Evolutionary conservation across 2,888 invertebrate genomes (phyloP).

Genomic region (Agriopis marginaria): DNA sequence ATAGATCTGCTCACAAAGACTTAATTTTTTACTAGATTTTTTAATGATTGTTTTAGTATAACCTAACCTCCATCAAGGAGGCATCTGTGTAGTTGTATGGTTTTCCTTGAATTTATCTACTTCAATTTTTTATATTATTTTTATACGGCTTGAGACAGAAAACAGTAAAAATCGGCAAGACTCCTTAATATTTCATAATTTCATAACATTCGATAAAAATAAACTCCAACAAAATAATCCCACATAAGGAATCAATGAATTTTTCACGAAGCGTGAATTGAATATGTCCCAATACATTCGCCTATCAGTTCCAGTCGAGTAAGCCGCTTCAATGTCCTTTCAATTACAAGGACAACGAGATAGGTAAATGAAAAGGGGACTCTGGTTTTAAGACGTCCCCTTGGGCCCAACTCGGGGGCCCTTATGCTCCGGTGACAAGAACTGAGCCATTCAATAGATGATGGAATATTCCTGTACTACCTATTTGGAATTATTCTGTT

Average conservation of each 20-base stretch:
- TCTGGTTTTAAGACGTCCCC: slow-evolving; percentile 72
- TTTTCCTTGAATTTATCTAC: no score
- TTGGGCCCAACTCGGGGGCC: slow-evolving; percentile 63
- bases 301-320: slow-evolving; percentile 76
- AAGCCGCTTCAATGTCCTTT: slow-evolving; percentile 75
- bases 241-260: slow-evolving; percentile 36
- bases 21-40: no score
- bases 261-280: slow-evolving; percentile 45
- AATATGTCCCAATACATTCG: slow-evolving; percentile 64
- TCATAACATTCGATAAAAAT: slow-evolving; percentile 41
- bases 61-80: no score
- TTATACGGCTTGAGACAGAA: no score
- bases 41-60: no score
- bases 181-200: slow-evolving; percentile 8
- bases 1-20: no score
- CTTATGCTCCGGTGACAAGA: slow-evolving; percentile 69
- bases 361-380: slow-evolving; percentile 76
- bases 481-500: slow-evolving; percentile 72
- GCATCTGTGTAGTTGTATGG: no score
- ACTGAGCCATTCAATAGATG: slow-evolving; percentile 70
- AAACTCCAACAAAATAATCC: slow-evolving; percentile 41
- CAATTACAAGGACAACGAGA: slow-evolving; percentile 73
- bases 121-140: no score
- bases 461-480: slow-evolving; percentile 75
- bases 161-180: background rate